Conservation (phyloP, 1,140 invertebrate species). For the Brachionus rotundiformis region DNA sequence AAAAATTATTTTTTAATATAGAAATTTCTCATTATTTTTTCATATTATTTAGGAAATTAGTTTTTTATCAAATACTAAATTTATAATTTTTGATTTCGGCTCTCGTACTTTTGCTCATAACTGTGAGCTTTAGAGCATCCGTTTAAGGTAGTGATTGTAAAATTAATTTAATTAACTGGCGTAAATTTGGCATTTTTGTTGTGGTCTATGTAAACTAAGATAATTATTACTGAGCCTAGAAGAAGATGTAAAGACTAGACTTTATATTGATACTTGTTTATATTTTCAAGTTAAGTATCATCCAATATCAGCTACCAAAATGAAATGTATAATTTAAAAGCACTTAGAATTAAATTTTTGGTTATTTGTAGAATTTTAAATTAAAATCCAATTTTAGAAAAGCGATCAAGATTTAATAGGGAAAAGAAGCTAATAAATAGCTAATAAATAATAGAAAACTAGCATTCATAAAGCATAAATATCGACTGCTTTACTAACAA, state of each 20-base stretch:
- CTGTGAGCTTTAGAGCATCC: neutral
- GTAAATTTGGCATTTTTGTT: neutral
- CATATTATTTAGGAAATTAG: neutral
- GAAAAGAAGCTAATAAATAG: conserved; percentile 15
- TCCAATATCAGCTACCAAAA: neutral
- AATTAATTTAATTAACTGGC: neutral
- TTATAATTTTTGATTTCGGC: neutral
- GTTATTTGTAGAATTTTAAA: neutral
- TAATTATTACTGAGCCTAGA: neutral
- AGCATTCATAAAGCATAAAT: conserved; percentile 8
- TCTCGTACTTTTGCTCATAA: neutral
- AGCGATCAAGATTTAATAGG: conserved; percentile 11
- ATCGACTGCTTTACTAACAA: neutral
- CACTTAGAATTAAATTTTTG: conserved; percentile 22
- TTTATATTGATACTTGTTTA: neutral
- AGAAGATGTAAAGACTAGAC: neutral
- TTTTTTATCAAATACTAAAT: neutral
- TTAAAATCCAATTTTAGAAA: neutral
- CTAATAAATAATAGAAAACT: conserved; percentile 16
- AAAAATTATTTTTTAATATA: neutral
- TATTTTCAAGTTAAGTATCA: neutral
- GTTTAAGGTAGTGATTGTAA: neutral
- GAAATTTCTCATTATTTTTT: conserved; percentile 4
- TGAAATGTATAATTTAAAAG: conserved; percentile 17
- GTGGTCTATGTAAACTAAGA: neutral